Evolutionary conservation across 2,797 vertebrate genomes (phyloP), one percentile per base, ranked within the genome.

Genomic region (Ceryle rudis): DNA sequence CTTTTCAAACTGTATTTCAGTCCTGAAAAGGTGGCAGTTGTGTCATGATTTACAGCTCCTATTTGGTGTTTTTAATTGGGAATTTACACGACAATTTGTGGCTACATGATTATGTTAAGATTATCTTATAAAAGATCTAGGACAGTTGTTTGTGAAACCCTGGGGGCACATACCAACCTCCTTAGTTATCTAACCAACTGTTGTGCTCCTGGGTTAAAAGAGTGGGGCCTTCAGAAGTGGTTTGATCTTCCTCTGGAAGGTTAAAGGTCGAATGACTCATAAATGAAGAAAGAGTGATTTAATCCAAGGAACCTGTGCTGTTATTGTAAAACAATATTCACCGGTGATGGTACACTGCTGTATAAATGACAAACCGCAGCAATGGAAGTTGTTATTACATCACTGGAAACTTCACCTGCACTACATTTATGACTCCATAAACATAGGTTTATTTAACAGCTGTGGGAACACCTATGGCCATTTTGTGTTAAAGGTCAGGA

Each of bases 191-290:
- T 98, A 94, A 93, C 82, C 95, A 95, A 97, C 95, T 95, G 94
- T 96, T 96, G 94, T 96, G 94, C 93, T 96, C 97, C 97, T 96
- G 35, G 26, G 97, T 98, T 98, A 98, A 95, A 98, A 98, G 94
- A 98, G 97, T 98, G 97, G 94, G 97, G 96, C 96, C 98, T 98
- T 98, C 97, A 98, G 98, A 98, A 98, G 98, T 96, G 95, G 98
- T 98, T 98, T 98, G 98, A 98, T 98, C 98, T 98, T 98, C 97
- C 97, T 98, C 97, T 97, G 97, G 93, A 94, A 98, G 98, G 98
- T 98, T 98, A 98, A 97, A 97, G 97, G 98, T 98, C 97, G 86
- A 98, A 98, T 98, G 98, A 98, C 96, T 97, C 97, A 98, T 98
- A 98, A 98, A 98, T 96, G 96, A 98, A 98, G 97, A 98, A 98